Evolutionary conservation across 2,113 vertebrate genomes (phyloP).

Genomic region (Pollachius pollachius): DNA sequence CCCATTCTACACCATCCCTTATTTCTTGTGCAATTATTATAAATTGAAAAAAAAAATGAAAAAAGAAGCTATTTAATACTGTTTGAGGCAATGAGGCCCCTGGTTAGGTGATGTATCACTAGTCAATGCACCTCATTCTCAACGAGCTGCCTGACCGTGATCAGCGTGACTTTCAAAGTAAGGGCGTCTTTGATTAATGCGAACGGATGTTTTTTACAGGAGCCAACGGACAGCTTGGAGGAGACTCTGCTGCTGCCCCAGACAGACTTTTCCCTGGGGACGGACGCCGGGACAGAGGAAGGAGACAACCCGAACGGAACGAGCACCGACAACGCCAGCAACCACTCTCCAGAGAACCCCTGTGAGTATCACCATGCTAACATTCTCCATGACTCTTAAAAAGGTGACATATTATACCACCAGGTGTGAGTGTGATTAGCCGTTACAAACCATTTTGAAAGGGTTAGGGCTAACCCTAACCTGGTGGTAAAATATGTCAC

Average conservation of each 20-base stretch:
- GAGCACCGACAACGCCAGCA: slow-evolving; percentile 80
- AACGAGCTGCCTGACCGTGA: background rate
- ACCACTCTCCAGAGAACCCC: slow-evolving; percentile 74
- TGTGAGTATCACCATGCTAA: slow-evolving; percentile 66
- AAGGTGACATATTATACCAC: no score
- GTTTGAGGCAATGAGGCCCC: no score
- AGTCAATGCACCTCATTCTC: background rate
- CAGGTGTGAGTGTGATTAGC: no score
- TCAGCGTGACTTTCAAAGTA: background rate
- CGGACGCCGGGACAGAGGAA: slow-evolving; percentile 77
- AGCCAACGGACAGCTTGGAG: slow-evolving; percentile 91
- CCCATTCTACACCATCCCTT: background rate
- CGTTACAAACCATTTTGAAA: no score
- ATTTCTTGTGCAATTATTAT: background rate
- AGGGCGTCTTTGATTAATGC: background rate
- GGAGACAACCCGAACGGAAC: slow-evolving; percentile 74
- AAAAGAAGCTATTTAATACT: no score
- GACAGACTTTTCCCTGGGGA: slow-evolving; percentile 81
- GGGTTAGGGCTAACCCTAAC: background rate
- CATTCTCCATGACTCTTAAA: background rate
- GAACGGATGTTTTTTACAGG: slow-evolving; percentile 71
- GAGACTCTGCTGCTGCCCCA: slow-evolving; percentile 88
- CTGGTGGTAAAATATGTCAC: no score
- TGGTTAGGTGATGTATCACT: background rate
- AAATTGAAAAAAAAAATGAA: no score